These are phyloP conservation scores for Mixornis gularis DNA, from an alignment of 2,113 vertebrate species.

Conservation along the genomic window DNA sequence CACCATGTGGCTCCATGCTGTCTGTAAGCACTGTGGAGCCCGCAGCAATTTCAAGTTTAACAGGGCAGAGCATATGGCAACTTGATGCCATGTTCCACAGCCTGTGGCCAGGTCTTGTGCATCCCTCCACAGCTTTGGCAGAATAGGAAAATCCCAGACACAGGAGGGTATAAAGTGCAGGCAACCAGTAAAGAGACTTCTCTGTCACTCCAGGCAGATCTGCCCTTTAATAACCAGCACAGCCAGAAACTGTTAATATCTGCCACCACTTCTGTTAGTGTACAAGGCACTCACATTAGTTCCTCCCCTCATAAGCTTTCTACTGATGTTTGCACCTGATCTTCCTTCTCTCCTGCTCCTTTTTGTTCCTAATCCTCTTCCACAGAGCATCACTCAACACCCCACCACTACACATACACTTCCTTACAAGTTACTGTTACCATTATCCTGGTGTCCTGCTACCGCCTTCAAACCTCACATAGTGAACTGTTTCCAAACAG, in stretches of 20 bases:
- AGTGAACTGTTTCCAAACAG: background rate
- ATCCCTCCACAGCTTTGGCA: background rate
- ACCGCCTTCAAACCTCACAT: background rate
- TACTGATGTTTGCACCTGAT: background rate
- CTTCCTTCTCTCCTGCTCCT: background rate
- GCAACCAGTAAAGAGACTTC: background rate
- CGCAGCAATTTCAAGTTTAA: background rate
- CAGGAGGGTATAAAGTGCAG: background rate
- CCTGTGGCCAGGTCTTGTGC: background rate
- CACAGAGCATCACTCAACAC: background rate
- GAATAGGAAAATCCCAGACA: background rate
- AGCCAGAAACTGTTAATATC: background rate
- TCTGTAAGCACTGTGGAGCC: background rate
- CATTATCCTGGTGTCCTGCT: background rate
- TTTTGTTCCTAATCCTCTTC: background rate
- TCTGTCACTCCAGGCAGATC: background rate
- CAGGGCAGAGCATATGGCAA: background rate
- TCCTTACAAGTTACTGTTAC: background rate
- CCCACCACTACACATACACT: fast-evolving
- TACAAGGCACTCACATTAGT: background rate
- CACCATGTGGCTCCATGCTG: background rate
- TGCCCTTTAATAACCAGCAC: background rate
- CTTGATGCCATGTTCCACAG: background rate
- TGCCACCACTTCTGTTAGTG: background rate
- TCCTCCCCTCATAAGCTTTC: background rate